phyloP scores from a whole-genome alignment of 2,797 vertebrate species.

The Oreortyx pictus region DNA sequence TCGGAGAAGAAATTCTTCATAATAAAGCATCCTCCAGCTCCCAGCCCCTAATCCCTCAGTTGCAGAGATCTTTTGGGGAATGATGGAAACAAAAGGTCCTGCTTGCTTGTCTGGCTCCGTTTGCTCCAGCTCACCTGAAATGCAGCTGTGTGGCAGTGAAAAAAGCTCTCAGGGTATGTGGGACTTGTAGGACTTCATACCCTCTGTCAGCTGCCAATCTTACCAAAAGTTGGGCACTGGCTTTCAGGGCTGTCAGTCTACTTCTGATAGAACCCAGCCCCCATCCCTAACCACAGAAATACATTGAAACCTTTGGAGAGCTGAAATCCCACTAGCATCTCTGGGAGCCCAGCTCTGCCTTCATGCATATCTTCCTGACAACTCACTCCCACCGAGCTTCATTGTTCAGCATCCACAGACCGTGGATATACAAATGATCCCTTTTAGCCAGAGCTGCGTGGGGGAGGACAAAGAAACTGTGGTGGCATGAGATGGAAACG shows the following conservation, averaged over 20 bases:
- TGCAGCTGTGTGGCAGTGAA: accelerated
- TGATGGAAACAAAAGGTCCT: not conserved
- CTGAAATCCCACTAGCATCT: not conserved
- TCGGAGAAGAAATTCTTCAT: too few relatives aligned
- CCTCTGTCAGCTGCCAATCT: not conserved
- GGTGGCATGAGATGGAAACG: not conserved
- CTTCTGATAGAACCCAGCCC: not conserved
- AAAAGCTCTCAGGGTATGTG: not conserved
- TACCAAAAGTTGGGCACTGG: not conserved
- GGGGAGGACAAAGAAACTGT: not conserved
- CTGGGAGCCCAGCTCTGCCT: not conserved
- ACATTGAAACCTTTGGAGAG: not conserved
- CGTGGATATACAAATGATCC: not conserved
- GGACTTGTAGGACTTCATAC: accelerated
- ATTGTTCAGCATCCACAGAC: not conserved
- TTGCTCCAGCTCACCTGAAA: not conserved
- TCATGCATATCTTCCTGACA: not conserved
- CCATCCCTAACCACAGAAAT: not conserved
- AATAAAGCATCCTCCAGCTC: too few relatives aligned
- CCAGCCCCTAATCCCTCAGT: not conserved
- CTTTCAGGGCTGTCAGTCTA: not conserved
- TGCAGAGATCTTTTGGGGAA: not conserved
- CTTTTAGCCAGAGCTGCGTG: not conserved
- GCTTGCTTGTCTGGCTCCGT: not conserved
- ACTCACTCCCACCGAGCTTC: not conserved